phyloP scores from a whole-genome alignment of 2,113 vertebrate genomes.

The Hippocampus guttulatus region DNA sequence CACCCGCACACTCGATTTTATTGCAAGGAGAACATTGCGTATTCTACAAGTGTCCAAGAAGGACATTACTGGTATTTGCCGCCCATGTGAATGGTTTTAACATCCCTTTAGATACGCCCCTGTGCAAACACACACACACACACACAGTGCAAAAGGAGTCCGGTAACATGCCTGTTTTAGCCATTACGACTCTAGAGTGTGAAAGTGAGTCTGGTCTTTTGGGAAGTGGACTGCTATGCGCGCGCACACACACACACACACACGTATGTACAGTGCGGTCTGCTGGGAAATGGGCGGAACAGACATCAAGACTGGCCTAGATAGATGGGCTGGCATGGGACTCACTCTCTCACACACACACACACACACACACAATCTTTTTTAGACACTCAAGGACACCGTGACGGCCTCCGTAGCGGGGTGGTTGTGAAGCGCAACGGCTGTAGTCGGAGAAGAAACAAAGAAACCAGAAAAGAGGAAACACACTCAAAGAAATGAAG shows the following conservation, averaged over 20 bases:
- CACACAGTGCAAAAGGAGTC: constrained; percentile 34
- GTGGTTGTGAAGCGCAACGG: constrained; percentile 33
- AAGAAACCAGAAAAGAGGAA: constrained; percentile 1
- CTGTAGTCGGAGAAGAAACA: constrained; percentile 8
- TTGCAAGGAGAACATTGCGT: constrained; percentile 9
- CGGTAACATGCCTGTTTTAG: constrained; percentile 59
- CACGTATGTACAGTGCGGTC: constrained; percentile 40
- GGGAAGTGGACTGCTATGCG: constrained; percentile 61
- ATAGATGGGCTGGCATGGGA: constrained; percentile 58
- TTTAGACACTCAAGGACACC: constrained; percentile 57
- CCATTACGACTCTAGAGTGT: constrained; percentile 57
- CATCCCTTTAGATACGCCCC: constrained; percentile 7
- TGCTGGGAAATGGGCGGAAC: constrained; percentile 58
- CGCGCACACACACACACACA: constrained; percentile 27
- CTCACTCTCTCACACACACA: constrained; percentile 30
- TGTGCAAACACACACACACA: constrained; percentile 21
- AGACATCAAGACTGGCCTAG: constrained; percentile 65
- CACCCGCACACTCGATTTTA: constrained; percentile 26
- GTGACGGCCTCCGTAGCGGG: constrained; percentile 56
- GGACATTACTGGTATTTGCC: background rate
- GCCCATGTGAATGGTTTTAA: constrained; percentile 27
- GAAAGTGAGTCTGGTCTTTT: constrained; percentile 66
- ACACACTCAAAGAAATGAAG: background rate
- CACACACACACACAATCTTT: constrained; percentile 20
- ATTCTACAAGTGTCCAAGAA: background rate